These are phyloP conservation scores for Cordilura impudica DNA, from an alignment of 2,888 invertebrate species.

Conservation along the genomic window DNA sequence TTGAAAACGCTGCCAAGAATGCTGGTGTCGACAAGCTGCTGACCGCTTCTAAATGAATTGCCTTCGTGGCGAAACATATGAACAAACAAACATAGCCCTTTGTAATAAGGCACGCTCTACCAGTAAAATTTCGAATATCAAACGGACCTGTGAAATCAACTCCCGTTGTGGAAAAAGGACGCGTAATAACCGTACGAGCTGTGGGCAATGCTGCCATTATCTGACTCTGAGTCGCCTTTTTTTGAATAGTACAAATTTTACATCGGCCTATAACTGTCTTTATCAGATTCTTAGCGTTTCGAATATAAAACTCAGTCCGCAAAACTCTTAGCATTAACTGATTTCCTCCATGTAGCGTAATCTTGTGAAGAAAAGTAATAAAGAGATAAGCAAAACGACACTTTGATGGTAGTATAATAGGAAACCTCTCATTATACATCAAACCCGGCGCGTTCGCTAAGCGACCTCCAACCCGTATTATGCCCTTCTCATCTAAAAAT, in stretches of 20 bases:
- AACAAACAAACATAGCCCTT: no score
- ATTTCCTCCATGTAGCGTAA: conserved; percentile 11
- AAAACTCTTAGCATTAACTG: background rate
- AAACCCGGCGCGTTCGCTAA: background rate
- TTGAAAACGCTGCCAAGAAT: conserved; percentile 43
- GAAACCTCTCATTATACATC: background rate
- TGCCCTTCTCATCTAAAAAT: background rate
- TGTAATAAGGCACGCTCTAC: no score
- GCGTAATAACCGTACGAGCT: background rate
- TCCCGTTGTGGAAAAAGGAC: background rate
- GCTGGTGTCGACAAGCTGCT: conserved; percentile 36
- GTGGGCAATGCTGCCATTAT: no score
- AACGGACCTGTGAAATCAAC: no score
- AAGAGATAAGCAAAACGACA: no score
- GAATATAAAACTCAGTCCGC: background rate
- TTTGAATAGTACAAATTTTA: background rate
- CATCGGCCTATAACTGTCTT: background rate
- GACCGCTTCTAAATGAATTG: conserved; percentile 33
- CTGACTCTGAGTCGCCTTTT: no score
- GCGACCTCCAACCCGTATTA: conserved; percentile 7
- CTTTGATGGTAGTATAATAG: no score
- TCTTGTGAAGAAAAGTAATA: no score
- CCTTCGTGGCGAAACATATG: conserved; percentile 60
- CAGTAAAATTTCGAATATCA: no score
- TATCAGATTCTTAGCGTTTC: no score